A percentile compares a stretch with the other conserved stretches of the same genome.
Evolutionary conservation across 2,888 invertebrate genomes (phyloP).

Genomic region (Steinernema scapterisci): DNA sequence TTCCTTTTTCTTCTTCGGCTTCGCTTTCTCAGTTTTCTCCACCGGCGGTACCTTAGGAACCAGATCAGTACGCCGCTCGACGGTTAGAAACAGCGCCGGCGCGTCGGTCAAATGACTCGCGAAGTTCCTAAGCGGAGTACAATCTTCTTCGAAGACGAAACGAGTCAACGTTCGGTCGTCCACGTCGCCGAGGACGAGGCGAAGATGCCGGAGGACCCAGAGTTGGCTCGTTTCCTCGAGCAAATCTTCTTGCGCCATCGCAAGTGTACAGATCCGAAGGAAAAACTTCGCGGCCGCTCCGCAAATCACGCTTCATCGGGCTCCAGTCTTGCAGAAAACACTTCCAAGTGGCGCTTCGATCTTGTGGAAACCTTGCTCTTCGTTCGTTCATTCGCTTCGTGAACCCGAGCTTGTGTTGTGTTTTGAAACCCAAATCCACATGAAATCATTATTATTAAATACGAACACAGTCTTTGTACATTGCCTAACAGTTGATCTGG

Average conservation of each 20-base stretch:
- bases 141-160: conserved; percentile 43
- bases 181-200: conserved; percentile 36
- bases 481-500: neutral
- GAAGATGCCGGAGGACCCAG: conserved; percentile 42
- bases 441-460: neutral
- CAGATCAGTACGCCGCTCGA: neutral
- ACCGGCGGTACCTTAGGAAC: neutral
- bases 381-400: neutral
- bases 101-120: conserved; percentile 19
- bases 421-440: neutral
- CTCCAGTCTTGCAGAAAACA: neutral
- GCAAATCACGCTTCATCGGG: neutral
- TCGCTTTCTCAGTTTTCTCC: conserved; percentile 24
- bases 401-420: neutral
- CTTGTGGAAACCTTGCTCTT: neutral
- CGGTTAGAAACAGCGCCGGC: conserved; percentile 1
- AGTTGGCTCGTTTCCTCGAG: conserved; percentile 44
- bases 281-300: neutral
- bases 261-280: neutral
- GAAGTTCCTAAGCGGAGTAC: conserved; percentile 42
- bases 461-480: conserved; percentile 10
- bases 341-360: neutral
- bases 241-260: neutral
- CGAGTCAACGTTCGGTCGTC: conserved; percentile 38
- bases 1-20: conserved; percentile 32